Conservation (phyloP, 2,888 invertebrate species). For the Loripinus fragilis region DNA sequence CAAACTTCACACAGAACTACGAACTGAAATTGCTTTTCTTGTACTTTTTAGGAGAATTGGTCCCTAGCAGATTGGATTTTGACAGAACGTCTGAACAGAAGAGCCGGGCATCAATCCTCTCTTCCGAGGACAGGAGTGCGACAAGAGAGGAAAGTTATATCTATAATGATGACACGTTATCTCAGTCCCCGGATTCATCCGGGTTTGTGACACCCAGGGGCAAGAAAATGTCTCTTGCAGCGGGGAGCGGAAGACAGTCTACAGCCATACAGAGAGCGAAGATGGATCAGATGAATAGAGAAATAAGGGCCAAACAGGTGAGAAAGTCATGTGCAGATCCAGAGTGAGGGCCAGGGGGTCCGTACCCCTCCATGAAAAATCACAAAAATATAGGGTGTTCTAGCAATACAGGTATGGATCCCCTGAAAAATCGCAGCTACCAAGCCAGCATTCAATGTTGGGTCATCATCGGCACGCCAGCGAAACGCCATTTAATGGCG, state of each 20-base stretch:
- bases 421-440: too few relatives aligned
- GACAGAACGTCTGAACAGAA: neutral
- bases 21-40: too few relatives aligned
- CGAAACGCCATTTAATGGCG: too few relatives aligned
- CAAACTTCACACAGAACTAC: too few relatives aligned
- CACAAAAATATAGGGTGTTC: too few relatives aligned
- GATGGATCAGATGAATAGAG: slow-evolving; percentile 53
- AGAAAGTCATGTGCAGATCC: too few relatives aligned
- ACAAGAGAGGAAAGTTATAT: neutral
- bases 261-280: slow-evolving; percentile 43
- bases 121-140: neutral
- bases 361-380: too few relatives aligned
- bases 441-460: too few relatives aligned
- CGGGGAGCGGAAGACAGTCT: slow-evolving; percentile 51
- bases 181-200: neutral
- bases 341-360: too few relatives aligned
- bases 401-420: too few relatives aligned
- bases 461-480: too few relatives aligned
- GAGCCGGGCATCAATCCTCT: neutral
- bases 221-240: slow-evolving; percentile 18
- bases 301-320: slow-evolving; percentile 60
- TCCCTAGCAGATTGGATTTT: neutral
- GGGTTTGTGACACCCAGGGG: neutral
- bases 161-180: neutral
- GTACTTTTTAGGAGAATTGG: neutral